These are phyloP conservation scores for Ischnus inquisitorius DNA, from an alignment of 2,888 invertebrate species.

Conservation along the genomic window DNA sequence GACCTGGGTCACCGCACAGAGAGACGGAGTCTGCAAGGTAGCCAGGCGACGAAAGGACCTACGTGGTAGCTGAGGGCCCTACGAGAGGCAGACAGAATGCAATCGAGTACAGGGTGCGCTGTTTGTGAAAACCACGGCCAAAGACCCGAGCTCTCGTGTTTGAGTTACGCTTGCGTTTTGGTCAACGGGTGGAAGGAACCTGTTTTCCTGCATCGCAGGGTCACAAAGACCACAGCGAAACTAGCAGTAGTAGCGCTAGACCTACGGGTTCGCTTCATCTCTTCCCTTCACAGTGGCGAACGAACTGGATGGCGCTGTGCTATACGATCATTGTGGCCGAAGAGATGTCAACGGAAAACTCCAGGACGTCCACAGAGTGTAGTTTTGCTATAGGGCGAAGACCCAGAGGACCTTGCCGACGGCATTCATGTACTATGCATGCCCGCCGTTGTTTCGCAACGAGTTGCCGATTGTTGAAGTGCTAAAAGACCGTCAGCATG, in stretches of 20 bases:
- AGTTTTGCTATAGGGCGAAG: background rate
- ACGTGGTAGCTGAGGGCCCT: background rate
- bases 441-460: background rate
- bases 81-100: constrained; percentile 24
- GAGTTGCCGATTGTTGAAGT: background rate
- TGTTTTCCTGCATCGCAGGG: constrained; percentile 53
- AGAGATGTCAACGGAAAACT: constrained; percentile 6
- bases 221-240: constrained; percentile 58
- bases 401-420: background rate
- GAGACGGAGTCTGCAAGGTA: background rate
- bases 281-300: background rate
- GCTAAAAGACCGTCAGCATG: background rate
- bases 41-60: constrained; percentile 23
- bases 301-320: constrained; percentile 1
- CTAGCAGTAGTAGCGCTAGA: constrained; percentile 1
- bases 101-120: constrained; percentile 31
- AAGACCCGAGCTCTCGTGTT: constrained; percentile 54
- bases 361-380: background rate
- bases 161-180: constrained; percentile 58
- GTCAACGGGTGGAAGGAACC: constrained; percentile 45
- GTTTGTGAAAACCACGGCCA: constrained; percentile 33
- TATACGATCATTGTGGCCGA: constrained; percentile 1
- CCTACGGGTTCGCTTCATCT: background rate
- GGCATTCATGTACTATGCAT: constrained; percentile 8
- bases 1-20: constrained; percentile 34